Conservation (phyloP, 2,888 invertebrate species). For the Heliconius hortense region DNA sequence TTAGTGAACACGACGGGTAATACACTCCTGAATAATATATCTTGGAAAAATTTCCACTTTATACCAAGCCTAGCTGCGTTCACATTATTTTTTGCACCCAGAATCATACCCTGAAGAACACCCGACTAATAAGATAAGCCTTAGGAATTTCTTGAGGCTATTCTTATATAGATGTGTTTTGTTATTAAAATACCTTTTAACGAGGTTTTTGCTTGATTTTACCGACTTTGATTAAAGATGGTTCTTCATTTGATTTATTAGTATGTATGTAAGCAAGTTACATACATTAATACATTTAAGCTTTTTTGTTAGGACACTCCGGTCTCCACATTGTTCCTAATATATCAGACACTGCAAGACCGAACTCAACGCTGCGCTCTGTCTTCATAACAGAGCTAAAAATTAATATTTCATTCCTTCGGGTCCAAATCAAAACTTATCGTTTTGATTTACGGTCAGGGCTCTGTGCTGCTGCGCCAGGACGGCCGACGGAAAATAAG, state of each 20-base stretch:
- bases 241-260: neutral
- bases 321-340: neutral
- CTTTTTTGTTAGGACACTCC: neutral
- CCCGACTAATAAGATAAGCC: constrained; percentile 1
- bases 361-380: neutral
- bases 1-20: constrained; percentile 30
- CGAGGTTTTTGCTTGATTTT: neutral
- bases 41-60: constrained; percentile 27
- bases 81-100: constrained; percentile 11
- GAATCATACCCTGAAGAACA: constrained; percentile 15
- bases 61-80: constrained; percentile 12
- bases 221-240: neutral
- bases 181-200: constrained; percentile 22
- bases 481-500: no score
- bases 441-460: no score
- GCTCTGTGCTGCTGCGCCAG: no score
- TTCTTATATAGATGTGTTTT: constrained; percentile 10
- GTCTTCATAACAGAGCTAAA: no score
- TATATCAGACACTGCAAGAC: neutral
- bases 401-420: no score
- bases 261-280: neutral
- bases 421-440: no score
- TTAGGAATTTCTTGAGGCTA: neutral
- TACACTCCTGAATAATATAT: constrained; percentile 29
- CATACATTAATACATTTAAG: no score